Conservation (phyloP, 2,888 invertebrate species). For the Calliopum simillimum region DNA sequence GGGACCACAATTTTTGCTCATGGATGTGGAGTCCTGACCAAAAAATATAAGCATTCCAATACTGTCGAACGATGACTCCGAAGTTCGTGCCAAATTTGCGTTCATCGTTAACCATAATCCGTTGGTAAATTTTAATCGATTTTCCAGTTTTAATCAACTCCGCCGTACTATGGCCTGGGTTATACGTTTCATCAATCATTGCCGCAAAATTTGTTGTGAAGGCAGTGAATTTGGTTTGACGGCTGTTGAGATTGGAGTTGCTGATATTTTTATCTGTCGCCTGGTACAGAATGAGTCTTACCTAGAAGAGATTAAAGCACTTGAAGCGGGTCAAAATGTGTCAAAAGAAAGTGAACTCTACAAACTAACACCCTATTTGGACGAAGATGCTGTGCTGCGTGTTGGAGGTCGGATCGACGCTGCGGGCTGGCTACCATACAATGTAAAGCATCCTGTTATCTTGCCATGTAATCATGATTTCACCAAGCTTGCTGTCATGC, state of each 20-base stretch:
- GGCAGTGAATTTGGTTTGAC: neutral
- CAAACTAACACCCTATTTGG: neutral
- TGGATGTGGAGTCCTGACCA: neutral
- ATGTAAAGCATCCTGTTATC: constrained; percentile 26
- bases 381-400: constrained; percentile 28
- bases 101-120: neutral
- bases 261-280: neutral
- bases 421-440: constrained; percentile 30
- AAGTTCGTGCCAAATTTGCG: constrained; percentile 16
- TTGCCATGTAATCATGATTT: constrained; percentile 18
- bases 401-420: constrained; percentile 35
- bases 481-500: neutral
- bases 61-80: too few species aligned
- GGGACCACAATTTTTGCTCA: constrained; percentile 7
- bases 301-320: neutral
- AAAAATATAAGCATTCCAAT: too few species aligned
- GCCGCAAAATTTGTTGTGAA: neutral
- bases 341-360: neutral
- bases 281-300: neutral
- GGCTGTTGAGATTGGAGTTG: neutral
- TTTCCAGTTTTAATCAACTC: constrained; percentile 14
- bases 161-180: constrained; percentile 20
- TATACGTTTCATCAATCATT: constrained; percentile 1
- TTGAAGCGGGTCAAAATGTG: neutral
- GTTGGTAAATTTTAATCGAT: constrained; percentile 17